These are phyloP conservation scores for Brachylomia viminalis DNA, from an alignment of 2,888 invertebrate species.

Conservation along the genomic window DNA sequence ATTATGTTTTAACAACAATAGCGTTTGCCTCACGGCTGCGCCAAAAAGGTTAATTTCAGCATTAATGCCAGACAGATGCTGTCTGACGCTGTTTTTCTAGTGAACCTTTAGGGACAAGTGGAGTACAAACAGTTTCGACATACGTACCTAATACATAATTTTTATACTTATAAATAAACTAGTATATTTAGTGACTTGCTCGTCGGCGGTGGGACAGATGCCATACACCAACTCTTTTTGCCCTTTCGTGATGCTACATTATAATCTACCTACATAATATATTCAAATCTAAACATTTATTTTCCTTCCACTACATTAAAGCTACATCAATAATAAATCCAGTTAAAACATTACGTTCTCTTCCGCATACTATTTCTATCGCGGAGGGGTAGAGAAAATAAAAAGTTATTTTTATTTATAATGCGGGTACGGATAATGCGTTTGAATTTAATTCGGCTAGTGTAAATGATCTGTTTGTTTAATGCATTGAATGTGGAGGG, in stretches of 20 bases:
- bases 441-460: slow-evolving; percentile 49
- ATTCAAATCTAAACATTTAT: slow-evolving; percentile 11
- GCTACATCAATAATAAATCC: slow-evolving; percentile 20
- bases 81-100: no score
- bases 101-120: no score
- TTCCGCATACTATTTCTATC: slow-evolving; percentile 41
- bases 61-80: no score
- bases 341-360: slow-evolving; percentile 22
- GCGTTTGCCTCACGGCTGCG: no score
- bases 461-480: slow-evolving; percentile 61
- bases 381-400: slow-evolving; percentile 27
- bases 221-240: neutral
- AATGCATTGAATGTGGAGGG: slow-evolving; percentile 39
- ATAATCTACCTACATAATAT: neutral
- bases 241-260: neutral
- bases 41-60: no score
- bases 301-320: slow-evolving; percentile 23
- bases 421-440: slow-evolving; percentile 13
- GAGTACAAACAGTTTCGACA: no score
- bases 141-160: no score
- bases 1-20: no score
- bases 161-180: no score
- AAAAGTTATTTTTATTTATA: slow-evolving; percentile 41
- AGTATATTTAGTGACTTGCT: neutral
- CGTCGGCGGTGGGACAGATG: neutral